These are phyloP conservation scores for Orthonychiurus folsomi DNA, from an alignment of 2,888 invertebrate species.

Conservation along the genomic window DNA sequence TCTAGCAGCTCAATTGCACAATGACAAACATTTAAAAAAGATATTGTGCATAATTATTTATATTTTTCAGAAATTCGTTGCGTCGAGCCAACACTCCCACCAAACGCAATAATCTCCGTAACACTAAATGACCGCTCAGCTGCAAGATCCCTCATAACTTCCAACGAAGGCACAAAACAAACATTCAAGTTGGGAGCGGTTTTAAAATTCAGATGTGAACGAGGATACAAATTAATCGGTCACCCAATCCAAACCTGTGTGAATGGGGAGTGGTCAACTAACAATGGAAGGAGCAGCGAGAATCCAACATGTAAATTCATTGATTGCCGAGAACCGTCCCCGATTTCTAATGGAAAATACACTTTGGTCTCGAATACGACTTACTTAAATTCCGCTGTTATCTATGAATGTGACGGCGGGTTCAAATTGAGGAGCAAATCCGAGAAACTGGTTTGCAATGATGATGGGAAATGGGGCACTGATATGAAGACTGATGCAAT, in stretches of 20 bases:
- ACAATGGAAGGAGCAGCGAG: slow-evolving; percentile 54
- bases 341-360: slow-evolving; percentile 63
- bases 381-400: slow-evolving; percentile 73
- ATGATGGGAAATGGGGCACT: slow-evolving; percentile 64
- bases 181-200: slow-evolving; percentile 77
- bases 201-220: slow-evolving; percentile 78
- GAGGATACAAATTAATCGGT: slow-evolving; percentile 55
- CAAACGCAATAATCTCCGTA: slow-evolving; percentile 76
- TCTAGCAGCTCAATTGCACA: neutral
- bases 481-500: no score
- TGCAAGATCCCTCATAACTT: slow-evolving; percentile 68
- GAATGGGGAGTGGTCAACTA: slow-evolving; percentile 60
- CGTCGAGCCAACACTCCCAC: slow-evolving; percentile 68
- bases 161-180: slow-evolving; percentile 55
- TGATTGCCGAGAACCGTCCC: slow-evolving; percentile 70
- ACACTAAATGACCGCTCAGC: slow-evolving; percentile 86
- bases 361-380: slow-evolving; percentile 77
- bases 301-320: slow-evolving; percentile 78
- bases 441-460: slow-evolving; percentile 49
- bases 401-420: slow-evolving; percentile 69
- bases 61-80: slow-evolving; percentile 59
- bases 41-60: no score
- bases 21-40: no score
- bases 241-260: slow-evolving; percentile 65
- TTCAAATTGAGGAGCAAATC: neutral